Base-by-base conservation (phyloP, 2,888 invertebrate genomes). In the Elysia crispata region DNA sequence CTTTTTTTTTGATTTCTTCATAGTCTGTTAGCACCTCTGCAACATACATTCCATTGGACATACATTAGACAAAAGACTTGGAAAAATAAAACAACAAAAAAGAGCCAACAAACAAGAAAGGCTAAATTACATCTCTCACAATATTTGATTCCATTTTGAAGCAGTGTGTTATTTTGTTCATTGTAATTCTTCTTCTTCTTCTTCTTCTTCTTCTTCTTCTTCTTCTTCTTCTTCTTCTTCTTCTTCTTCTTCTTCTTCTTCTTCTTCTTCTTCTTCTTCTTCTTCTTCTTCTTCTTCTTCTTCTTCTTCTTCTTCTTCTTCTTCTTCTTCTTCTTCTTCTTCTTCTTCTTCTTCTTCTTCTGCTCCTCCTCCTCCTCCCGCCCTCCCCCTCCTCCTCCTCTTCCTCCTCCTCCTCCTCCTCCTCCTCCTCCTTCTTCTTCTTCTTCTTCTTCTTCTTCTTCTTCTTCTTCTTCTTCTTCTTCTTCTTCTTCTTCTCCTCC, bases 351-450 rank as follows among this genome's bases (percentile, higher is more conserved):
- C n/a, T n/a, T n/a, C n/a, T n/a, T n/a, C n/a, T n/a, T n/a, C n/a
- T n/a, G n/a, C n/a, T 49, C 25, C 66, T 25, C 66, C n/a, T 28
- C 0, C 66, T 66, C 66, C 5, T 31, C 49, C 66, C 41, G 62
- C 49, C 66, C 25, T 76, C 41, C 41, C 49, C 31, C n/a, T 64
- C 33, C 23, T 60, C 8, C n/a, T 64, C 64, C 41, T 64, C 41
- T 33, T 30, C 41, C 75, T 23, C 70, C 76, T 23, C 60, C 76
- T 60, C 76, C 76, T 31, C 70, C 76, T 49, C 23, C 74, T 62
- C 25, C 66, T 66, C 20, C 54, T 23, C 62, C 57, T 41, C n/a
- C 41, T 8, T 75, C 75, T 62, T 60, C 60, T 75, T 11, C 41
- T 70, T 41, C 41, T 70, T 41, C 41, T 70, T 41, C 41, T 70